phyloP scores from a whole-genome alignment of 2,888 invertebrate species.

The Oscheius myriophilus region DNA sequence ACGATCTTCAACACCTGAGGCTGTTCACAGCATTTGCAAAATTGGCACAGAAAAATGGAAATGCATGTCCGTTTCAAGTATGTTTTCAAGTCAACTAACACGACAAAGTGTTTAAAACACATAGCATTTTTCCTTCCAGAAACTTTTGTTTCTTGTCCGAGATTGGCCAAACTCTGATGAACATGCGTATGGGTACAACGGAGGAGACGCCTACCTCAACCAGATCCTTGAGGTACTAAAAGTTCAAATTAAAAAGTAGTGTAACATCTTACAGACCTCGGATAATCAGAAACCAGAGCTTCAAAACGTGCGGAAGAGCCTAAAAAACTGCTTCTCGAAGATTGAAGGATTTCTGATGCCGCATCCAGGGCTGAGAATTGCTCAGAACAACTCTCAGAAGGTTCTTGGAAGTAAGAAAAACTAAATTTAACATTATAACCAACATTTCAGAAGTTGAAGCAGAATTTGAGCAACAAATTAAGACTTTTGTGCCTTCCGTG shows the following conservation, averaged over 20 bases:
- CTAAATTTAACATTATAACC: too few relatives aligned
- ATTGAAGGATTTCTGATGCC: too few relatives aligned
- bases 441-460: too few relatives aligned
- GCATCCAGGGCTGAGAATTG: too few relatives aligned
- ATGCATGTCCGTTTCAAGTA: background rate
- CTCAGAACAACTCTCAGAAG: too few relatives aligned
- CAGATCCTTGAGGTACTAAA: slow-evolving; percentile 79
- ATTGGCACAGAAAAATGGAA: slow-evolving; percentile 82
- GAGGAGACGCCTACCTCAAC: slow-evolving; percentile 85
- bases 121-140: too few relatives aligned
- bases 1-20: slow-evolving; percentile 90
- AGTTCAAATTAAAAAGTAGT: background rate
- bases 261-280: slow-evolving; percentile 72
- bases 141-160: slow-evolving; percentile 87
- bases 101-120: too few relatives aligned
- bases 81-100: too few relatives aligned
- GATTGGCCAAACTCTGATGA: slow-evolving; percentile 99
- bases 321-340: slow-evolving; percentile 87
- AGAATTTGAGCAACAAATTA: too few relatives aligned
- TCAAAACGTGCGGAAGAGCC: slow-evolving; percentile 9
- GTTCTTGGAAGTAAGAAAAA: too few relatives aligned
- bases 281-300: slow-evolving; percentile 18
- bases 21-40: slow-evolving; percentile 96
- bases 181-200: slow-evolving; percentile 83
- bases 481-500: too few relatives aligned